Conservation (phyloP, 1,140 invertebrate species). For the Lordiphosa stackelbergi region DNA sequence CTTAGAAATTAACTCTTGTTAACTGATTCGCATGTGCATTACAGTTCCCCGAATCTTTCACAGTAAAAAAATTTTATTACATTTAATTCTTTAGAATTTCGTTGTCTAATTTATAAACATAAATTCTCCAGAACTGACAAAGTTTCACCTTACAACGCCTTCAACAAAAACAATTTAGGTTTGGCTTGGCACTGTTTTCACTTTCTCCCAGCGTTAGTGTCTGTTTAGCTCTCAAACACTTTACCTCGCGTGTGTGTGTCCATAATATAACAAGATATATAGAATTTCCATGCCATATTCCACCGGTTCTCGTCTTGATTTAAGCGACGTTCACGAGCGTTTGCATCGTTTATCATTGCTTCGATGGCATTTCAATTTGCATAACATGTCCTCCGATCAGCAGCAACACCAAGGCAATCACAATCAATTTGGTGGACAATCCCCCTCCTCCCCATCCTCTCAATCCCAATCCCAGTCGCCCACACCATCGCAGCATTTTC, state of each 20-base stretch:
- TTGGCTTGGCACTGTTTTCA: too few species aligned
- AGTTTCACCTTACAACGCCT: too few species aligned
- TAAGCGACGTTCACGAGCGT: slow-evolving; percentile 24
- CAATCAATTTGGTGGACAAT: slow-evolving; percentile 41
- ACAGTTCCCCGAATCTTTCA: too few species aligned
- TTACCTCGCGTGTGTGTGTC: background rate
- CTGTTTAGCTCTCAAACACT: too few species aligned
- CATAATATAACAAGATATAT: background rate
- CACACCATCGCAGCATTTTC: slow-evolving; percentile 20
- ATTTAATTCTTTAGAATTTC: too few species aligned
- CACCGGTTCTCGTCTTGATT: slow-evolving; percentile 11
- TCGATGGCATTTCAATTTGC: slow-evolving; percentile 57
- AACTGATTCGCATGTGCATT: background rate
- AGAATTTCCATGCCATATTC: slow-evolving; percentile 15
- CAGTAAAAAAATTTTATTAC: too few species aligned
- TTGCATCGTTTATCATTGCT: slow-evolving; percentile 44
- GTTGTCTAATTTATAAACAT: too few species aligned
- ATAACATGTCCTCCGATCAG: slow-evolving; percentile 16
- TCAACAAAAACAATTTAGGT: too few species aligned
- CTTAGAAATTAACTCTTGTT: too few species aligned
- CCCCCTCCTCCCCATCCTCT: background rate
- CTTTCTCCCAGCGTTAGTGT: too few species aligned
- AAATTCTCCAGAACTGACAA: too few species aligned
- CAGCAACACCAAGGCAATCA: slow-evolving; percentile 26
- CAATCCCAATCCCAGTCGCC: background rate